Percentiles rank a stretch among this genome's conserved stretches.
Evolutionary conservation across 2,113 vertebrate genomes (phyloP).

Genomic region (Galbula dea): DNA sequence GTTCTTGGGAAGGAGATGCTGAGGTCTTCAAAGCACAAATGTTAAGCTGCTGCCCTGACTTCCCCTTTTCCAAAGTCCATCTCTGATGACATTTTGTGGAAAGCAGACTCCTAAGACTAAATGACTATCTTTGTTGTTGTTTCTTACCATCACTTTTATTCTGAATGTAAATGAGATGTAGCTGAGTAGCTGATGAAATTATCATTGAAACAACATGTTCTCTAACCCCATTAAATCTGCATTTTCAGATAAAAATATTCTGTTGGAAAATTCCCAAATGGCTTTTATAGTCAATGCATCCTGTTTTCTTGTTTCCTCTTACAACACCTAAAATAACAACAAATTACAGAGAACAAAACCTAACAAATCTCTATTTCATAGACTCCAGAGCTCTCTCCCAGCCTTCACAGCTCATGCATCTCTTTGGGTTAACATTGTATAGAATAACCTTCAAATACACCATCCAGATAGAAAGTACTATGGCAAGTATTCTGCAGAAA

Average conservation of each 20-base stretch:
- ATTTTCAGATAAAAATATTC: conserved; percentile 33
- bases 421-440: not conserved
- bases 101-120: not conserved
- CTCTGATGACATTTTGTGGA: not conserved
- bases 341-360: too few species aligned
- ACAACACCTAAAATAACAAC: not conserved
- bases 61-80: not conserved
- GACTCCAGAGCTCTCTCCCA: not conserved
- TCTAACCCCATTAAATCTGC: conserved; percentile 33
- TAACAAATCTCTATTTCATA: not conserved
- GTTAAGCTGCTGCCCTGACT: not conserved
- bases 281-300: not conserved
- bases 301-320: not conserved
- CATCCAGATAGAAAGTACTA: not conserved
- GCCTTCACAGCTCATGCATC: not conserved
- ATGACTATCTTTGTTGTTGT: not conserved
- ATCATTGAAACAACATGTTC: conserved; percentile 22
- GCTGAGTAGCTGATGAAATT: conserved; percentile 45
- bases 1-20: not conserved
- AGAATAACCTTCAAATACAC: not conserved
- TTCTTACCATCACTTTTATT: conserved; percentile 15
- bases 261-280: not conserved
- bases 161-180: conserved; percentile 30
- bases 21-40: not conserved
- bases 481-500: not conserved